Percentiles rank a stretch among this genome's conserved stretches.
Conservation (phyloP, 35 echinoderm and acorn worm genomes). For the Ophioderma brevispina region DNA sequence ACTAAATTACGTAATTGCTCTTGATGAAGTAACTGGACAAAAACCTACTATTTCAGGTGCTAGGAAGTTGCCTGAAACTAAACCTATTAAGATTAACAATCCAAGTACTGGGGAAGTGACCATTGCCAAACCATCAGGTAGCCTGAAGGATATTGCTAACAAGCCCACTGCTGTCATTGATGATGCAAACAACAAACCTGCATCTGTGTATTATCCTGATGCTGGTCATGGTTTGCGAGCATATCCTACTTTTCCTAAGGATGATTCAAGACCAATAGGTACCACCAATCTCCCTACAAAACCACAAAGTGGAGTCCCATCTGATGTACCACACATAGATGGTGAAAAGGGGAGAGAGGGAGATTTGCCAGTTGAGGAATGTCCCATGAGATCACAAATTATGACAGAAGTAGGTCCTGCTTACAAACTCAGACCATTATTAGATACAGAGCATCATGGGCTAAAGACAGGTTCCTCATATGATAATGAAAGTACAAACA, state of each 20-base stretch:
- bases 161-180: not conserved
- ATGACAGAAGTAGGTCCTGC: conserved; percentile 27
- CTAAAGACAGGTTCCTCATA: too few species aligned
- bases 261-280: not conserved
- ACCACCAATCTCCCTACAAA: not conserved
- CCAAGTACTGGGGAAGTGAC: not conserved
- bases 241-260: not conserved
- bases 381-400: conserved; percentile 11
- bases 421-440: conserved; percentile 19
- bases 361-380: not conserved
- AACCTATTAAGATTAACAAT: not conserved
- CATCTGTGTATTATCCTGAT: conserved; percentile 1
- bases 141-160: not conserved
- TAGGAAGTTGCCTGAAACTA: not conserved
- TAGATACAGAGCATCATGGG: not conserved
- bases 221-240: not conserved
- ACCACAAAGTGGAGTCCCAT: not conserved
- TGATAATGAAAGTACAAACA: not conserved
- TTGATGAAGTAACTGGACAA: not conserved
- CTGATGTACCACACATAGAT: not conserved
- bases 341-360: not conserved
- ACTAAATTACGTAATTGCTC: not conserved
- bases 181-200: not conserved
- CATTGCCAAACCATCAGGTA: not conserved
- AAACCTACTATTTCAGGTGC: not conserved